Conservation (phyloP, 2,113 vertebrate species). For the Zosterops borbonicus region DNA sequence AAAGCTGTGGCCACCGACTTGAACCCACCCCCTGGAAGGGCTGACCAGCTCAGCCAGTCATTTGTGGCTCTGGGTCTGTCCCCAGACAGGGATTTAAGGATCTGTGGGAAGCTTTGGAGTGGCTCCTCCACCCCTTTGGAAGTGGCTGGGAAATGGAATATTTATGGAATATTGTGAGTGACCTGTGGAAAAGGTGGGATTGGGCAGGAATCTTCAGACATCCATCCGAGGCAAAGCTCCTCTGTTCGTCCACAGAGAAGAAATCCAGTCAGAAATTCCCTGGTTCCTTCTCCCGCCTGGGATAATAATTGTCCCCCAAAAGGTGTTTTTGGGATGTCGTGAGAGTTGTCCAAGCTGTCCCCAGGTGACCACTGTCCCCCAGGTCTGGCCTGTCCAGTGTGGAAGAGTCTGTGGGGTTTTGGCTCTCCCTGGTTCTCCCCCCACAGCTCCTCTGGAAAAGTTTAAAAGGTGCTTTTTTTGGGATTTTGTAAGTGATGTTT, state of each 20-base stretch:
- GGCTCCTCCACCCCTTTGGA: background rate
- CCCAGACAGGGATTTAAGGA: background rate
- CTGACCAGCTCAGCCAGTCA: background rate
- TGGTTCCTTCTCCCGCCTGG: background rate
- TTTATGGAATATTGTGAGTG: too few species aligned
- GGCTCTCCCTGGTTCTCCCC: background rate
- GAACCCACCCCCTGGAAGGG: background rate
- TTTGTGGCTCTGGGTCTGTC: background rate
- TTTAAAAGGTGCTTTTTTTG: background rate
- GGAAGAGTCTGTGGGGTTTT: background rate
- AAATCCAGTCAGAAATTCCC: background rate
- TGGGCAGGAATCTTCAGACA: background rate
- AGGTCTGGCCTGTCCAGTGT: fast-evolving
- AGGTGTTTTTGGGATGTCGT: fast-evolving
- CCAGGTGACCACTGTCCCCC: background rate
- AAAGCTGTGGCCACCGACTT: background rate
- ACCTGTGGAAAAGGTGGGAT: background rate
- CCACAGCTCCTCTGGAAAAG: background rate
- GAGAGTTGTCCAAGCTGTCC: background rate
- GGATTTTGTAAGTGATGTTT: background rate
- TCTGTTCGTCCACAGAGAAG: fast-evolving
- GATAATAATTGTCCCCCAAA: too few species aligned
- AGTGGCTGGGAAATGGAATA: background rate
- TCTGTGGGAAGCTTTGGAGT: background rate
- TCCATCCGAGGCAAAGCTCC: background rate